Base-by-base conservation (phyloP, 2,888 invertebrate species). In the Synergus gifuensis region DNA sequence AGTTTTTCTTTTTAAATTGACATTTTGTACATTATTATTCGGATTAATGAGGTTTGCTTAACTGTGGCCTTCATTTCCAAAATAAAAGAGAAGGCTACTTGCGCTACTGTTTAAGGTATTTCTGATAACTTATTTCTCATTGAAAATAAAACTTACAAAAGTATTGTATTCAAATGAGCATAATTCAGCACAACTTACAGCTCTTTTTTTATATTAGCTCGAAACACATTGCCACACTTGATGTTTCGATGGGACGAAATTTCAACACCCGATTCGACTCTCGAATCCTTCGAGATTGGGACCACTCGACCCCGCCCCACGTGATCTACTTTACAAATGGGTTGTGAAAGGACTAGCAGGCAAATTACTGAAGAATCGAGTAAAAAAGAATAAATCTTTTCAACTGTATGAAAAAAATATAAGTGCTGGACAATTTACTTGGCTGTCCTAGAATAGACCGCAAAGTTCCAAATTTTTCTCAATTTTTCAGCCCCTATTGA, bases 181-280 rank as follows among this genome's bases (percentile, higher is more conserved):
- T 3, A 54, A 2, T 18, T 9, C 54, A n/a, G n/a, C n/a, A 54
- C 54, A 54, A n/a, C 54, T 54, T n/a, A 18, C n/a, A n/a, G 54
- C n/a, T 54, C 8, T 18, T 11, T 54, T 54, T 54, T 54, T n/a
- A 8, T 54, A n/a, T 54, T 54, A 54, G n/a, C 8, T 54, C n/a
- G 54, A 54, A 54, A 5, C 3, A 54, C 54, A 54, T 54, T 54
- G n/a, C 54, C n/a, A 54, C 54, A 54, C 54, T 54, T 54, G 54
- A 54, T 54, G 54, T 54, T 54, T 54, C 54, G 54, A 54, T 54
- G 54, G 54, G 60, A 22, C 18, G 60, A 60, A 5, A 60, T 60
- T 60, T 60, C 60, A 22, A 60, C 60, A 60, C 14, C 22, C 60
- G 22, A 60, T 60, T 60, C 22, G 22, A 87, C 79, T 85, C 78